These are phyloP conservation scores for Eristalis intricaria DNA, from an alignment of 2,888 invertebrate species.

Conservation along the genomic window DNA sequence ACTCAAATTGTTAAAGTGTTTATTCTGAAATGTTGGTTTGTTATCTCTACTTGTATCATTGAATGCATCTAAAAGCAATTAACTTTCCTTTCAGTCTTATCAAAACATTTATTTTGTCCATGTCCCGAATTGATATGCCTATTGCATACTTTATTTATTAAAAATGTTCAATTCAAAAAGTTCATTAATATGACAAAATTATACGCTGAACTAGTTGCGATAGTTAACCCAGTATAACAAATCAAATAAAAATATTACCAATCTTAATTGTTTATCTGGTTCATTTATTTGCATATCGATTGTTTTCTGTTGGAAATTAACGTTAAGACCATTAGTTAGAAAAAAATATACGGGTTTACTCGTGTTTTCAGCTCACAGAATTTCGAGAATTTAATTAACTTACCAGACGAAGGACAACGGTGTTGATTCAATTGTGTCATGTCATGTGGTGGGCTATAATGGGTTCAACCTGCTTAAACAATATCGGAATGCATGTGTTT, in stretches of 20 bases:
- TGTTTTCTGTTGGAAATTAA: neutral
- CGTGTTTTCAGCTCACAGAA: neutral
- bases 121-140: no score
- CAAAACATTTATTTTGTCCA: no score
- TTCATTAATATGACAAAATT: no score
- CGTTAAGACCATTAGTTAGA: neutral
- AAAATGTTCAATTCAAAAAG: no score
- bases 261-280: neutral
- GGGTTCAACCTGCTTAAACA: slow-evolving; percentile 74
- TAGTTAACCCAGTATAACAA: no score
- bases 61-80: no score
- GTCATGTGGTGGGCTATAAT: slow-evolving; percentile 78
- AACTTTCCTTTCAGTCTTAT: no score
- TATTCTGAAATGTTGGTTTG: no score
- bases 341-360: slow-evolving; percentile 5
- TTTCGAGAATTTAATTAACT: slow-evolving; percentile 23
- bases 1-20: no score
- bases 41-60: no score
- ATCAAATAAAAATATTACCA: neutral
- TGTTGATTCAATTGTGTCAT: slow-evolving; percentile 72
- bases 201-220: no score
- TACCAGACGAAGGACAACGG: slow-evolving; percentile 5
- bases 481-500: slow-evolving; percentile 76
- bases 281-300: neutral
- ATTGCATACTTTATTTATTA: no score